A percentile compares a stretch with the other conserved stretches of the same genome.
Evolutionary conservation across 2,113 vertebrate species (phyloP).

Genomic region (Peromyscus maniculatus): DNA sequence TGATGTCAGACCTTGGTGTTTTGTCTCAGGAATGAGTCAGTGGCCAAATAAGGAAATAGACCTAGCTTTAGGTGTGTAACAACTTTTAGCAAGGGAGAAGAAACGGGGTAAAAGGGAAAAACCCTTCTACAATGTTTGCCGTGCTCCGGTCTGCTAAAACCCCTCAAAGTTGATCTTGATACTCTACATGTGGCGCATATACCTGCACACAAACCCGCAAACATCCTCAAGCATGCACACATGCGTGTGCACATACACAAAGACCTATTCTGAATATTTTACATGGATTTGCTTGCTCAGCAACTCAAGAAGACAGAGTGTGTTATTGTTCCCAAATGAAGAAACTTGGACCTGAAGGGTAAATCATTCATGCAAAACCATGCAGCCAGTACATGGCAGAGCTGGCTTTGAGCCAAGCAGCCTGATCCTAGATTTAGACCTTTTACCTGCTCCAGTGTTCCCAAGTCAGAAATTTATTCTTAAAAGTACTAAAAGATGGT

Average conservation of each 20-base stretch:
- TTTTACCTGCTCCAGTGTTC: background rate
- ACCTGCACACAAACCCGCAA: background rate
- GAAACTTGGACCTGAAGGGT: background rate
- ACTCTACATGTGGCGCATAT: too few species aligned
- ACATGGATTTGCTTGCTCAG: background rate
- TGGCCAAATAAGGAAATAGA: background rate
- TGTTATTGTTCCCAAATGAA: slow-evolving; percentile 36
- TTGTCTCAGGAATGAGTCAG: background rate
- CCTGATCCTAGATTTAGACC: background rate
- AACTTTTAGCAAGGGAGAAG: background rate
- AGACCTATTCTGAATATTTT: slow-evolving; percentile 22
- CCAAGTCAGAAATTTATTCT: background rate
- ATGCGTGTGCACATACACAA: too few species aligned
- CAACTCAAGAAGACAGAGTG: slow-evolving; percentile 1
- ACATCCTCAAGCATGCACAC: background rate
- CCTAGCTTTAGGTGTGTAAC: background rate
- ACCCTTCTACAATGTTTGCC: background rate
- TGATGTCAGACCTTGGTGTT: background rate
- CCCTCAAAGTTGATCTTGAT: background rate
- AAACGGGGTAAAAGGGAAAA: background rate
- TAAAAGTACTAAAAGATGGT: background rate
- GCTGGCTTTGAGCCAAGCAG: background rate
- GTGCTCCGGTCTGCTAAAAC: background rate
- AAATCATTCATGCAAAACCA: background rate
- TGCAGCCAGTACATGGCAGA: background rate